Conservation (phyloP, 1,140 invertebrate genomes). For the Neodiprion virginianus region DNA sequence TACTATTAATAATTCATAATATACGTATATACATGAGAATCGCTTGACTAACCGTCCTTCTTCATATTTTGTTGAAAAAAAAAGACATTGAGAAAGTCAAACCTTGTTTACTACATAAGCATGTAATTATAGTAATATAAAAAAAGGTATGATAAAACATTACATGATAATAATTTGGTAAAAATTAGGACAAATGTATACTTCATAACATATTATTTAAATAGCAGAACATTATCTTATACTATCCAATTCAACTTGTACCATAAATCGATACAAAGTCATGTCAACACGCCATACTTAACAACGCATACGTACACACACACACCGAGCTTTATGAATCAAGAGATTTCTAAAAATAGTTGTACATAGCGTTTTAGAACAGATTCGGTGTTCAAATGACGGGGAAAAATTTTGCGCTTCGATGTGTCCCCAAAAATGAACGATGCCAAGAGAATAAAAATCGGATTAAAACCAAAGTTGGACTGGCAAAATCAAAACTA, state of each 20-base stretch:
- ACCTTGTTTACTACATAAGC: neutral
- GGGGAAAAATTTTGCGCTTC: no score
- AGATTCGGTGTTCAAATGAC: no score
- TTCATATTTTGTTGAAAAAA: neutral
- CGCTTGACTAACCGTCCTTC: neutral
- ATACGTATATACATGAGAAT: neutral
- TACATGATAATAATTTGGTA: constrained; percentile 1
- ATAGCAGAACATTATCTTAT: neutral
- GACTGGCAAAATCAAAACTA: no score
- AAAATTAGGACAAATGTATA: neutral
- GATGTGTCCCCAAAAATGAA: no score
- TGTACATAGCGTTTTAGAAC: no score
- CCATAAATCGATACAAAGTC: no score
- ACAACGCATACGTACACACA: no score
- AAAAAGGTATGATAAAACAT: neutral
- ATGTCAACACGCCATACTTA: no score
- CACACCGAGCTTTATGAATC: no score
- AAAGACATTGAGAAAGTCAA: neutral
- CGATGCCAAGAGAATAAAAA: no score
- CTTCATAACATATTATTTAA: neutral
- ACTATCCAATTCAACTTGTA: neutral
- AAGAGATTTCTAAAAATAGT: no score
- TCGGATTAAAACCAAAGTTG: no score
- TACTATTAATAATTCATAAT: neutral
- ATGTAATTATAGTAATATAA: neutral